These are phyloP conservation scores for Cremastobaeus sp. DNA, from an alignment of 2,888 invertebrate genomes.

Conservation along the genomic window DNA sequence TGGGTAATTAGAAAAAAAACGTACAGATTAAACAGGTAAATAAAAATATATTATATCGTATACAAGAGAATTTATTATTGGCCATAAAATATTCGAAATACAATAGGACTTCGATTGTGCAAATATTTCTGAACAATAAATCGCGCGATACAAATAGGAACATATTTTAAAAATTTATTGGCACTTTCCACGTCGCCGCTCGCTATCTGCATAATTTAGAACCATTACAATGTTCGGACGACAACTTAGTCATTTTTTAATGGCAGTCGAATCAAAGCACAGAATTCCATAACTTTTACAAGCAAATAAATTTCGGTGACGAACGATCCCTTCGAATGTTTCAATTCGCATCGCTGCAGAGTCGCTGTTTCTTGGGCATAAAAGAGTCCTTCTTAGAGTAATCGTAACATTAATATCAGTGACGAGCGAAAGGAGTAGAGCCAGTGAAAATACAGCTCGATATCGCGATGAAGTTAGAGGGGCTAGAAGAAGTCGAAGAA, in stretches of 20 bases:
- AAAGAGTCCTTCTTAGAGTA: slow-evolving; percentile 59
- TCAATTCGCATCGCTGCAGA: slow-evolving; percentile 57
- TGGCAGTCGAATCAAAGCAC: slow-evolving; percentile 60
- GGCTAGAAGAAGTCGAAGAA: slow-evolving; percentile 50
- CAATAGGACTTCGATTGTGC: too few species aligned
- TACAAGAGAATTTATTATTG: too few species aligned
- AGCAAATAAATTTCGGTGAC: slow-evolving; percentile 62
- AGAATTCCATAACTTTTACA: slow-evolving; percentile 62
- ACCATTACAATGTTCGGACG: slow-evolving; percentile 50
- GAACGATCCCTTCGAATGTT: slow-evolving; percentile 63
- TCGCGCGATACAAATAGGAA: slow-evolving; percentile 32
- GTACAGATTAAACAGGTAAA: too few species aligned
- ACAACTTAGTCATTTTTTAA: slow-evolving; percentile 61
- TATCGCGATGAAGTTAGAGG: slow-evolving; percentile 52
- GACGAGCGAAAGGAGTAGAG: slow-evolving; percentile 62
- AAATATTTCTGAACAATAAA: too few species aligned
- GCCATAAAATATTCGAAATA: too few species aligned
- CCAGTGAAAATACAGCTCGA: slow-evolving; percentile 52
- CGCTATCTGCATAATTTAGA: slow-evolving; percentile 58
- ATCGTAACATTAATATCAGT: slow-evolving; percentile 64
- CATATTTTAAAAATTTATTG: slow-evolving; percentile 57
- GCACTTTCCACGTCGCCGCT: slow-evolving; percentile 49
- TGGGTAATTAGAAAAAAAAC: too few species aligned
- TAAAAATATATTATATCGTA: too few species aligned
- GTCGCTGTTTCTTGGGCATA: slow-evolving; percentile 51